These are phyloP conservation scores for Pseudonaja textilis DNA, from an alignment of 2,113 vertebrate genomes.

Conservation along the genomic window DNA sequence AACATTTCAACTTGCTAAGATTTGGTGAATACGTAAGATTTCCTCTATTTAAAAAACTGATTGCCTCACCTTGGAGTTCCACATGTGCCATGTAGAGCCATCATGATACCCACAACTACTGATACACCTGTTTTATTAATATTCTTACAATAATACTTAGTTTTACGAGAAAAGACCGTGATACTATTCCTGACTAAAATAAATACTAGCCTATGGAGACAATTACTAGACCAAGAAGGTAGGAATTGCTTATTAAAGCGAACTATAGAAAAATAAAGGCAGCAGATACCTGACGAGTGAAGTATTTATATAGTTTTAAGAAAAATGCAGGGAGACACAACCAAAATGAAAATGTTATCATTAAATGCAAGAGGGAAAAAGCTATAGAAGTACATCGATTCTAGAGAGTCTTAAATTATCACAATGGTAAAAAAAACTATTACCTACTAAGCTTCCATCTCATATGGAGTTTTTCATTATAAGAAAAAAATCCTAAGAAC, in stretches of 20 bases:
- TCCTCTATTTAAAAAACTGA: neutral
- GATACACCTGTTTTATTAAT: neutral
- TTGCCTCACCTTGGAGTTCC: neutral
- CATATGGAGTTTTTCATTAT: neutral
- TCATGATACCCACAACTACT: neutral
- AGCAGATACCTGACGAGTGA: neutral
- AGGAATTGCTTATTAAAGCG: neutral
- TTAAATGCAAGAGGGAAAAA: neutral
- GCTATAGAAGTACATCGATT: neutral
- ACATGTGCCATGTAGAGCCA: neutral
- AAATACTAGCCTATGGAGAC: neutral
- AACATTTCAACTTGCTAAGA: neutral
- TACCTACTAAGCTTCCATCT: neutral
- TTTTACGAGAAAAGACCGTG: fast-evolving
- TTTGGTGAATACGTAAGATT: neutral
- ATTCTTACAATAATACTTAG: neutral
- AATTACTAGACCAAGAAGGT: neutral
- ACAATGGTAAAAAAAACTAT: neutral
- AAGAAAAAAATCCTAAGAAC: neutral
- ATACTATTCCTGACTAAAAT: neutral
- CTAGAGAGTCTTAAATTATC: neutral
- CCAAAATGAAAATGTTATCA: too few species aligned
- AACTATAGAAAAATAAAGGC: neutral
- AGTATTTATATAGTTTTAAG: neutral
- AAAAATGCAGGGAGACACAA: neutral